These are phyloP conservation scores for Cichladusa arquata DNA, from an alignment of 2,113 vertebrate species.

Conservation along the genomic window DNA sequence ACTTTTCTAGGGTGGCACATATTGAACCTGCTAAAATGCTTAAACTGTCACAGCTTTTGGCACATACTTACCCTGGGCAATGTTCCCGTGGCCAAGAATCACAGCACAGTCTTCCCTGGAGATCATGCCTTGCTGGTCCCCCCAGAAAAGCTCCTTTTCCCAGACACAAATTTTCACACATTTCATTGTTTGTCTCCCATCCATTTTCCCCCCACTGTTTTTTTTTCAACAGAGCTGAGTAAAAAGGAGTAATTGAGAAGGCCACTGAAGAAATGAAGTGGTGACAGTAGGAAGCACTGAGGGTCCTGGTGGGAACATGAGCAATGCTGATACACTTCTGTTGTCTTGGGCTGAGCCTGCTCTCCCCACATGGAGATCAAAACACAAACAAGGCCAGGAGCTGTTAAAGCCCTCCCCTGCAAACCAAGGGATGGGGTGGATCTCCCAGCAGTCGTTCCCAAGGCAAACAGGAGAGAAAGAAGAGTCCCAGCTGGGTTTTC, in stretches of 20 bases:
- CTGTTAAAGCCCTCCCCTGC: background rate
- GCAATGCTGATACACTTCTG: background rate
- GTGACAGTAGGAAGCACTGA: background rate
- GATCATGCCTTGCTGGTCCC: background rate
- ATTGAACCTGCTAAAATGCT: conserved; percentile 21
- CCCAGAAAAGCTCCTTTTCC: background rate
- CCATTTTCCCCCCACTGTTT: background rate
- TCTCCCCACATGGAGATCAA: background rate
- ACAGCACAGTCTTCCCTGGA: background rate
- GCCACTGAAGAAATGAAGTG: background rate
- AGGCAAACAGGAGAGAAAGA: background rate
- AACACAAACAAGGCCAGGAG: background rate
- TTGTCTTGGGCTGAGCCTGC: background rate
- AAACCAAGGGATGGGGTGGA: background rate
- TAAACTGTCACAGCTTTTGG: background rate
- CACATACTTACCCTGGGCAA: background rate
- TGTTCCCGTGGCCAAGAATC: background rate
- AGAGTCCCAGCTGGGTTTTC: background rate
- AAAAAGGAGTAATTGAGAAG: background rate
- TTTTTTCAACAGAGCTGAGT: background rate
- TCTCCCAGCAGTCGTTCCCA: background rate
- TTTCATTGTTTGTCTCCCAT: background rate
- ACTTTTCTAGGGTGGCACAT: background rate
- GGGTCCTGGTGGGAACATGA: background rate
- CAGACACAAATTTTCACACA: background rate